Conservation (phyloP, 2,113 vertebrate species). For the Cololabis saira region DNA sequence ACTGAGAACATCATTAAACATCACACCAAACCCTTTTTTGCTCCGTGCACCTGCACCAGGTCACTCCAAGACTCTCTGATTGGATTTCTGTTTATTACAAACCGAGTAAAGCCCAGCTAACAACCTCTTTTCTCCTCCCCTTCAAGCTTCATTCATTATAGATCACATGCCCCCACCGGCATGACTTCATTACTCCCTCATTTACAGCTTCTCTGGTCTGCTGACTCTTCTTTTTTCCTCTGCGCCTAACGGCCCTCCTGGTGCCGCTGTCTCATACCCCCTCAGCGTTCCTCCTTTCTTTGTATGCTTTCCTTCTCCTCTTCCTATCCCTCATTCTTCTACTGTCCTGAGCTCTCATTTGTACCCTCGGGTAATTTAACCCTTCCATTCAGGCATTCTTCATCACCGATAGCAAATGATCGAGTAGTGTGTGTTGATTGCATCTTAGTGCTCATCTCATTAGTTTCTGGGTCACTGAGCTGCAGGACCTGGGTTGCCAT, state of each 20-base stretch:
- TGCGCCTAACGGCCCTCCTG: constrained; percentile 38
- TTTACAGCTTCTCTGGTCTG: constrained; percentile 67
- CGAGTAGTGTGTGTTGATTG: constrained; percentile 65
- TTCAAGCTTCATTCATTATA: constrained; percentile 74
- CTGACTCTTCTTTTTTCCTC: constrained; percentile 68
- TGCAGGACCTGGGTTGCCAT: constrained; percentile 37
- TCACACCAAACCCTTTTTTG: constrained; percentile 19
- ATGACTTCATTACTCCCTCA: constrained; percentile 76
- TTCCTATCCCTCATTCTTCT: constrained; percentile 1
- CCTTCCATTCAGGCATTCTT: constrained; percentile 29
- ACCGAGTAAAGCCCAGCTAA: constrained; percentile 31
- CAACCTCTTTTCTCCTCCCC: constrained; percentile 34
- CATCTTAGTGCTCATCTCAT: constrained; percentile 74
- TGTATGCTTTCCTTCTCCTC: constrained; percentile 34
- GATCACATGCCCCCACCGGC: constrained; percentile 75
- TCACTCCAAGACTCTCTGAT: constrained; percentile 26
- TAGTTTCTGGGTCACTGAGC: constrained; percentile 74
- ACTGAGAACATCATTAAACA: constrained; percentile 46
- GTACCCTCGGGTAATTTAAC: constrained; percentile 47
- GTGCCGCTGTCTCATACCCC: constrained; percentile 38
- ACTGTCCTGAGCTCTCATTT: constrained; percentile 23
- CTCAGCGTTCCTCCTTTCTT: constrained; percentile 40
- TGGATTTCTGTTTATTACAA: constrained; percentile 53
- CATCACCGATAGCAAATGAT: constrained; percentile 52
- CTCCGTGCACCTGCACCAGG: constrained; percentile 16